Conservation (phyloP, 1,140 invertebrate genomes). For the Drosophila pandora region DNA sequence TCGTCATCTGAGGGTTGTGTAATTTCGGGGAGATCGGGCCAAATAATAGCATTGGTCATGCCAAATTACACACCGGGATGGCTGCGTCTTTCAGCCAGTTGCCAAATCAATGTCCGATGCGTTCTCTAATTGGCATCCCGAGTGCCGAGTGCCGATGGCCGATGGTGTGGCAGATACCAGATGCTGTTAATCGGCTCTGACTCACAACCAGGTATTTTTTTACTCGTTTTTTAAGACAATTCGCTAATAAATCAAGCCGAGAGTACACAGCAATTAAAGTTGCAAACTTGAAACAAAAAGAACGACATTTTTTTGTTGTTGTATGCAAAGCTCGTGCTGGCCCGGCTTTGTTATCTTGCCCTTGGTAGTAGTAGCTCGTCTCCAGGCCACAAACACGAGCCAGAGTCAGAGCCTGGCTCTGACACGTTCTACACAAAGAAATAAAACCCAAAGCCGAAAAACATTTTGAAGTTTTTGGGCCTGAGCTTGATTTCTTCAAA, state of each 20-base stretch:
- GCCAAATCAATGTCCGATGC: conserved; percentile 62
- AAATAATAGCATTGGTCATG: conserved; percentile 77
- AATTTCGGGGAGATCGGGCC: conserved; percentile 49
- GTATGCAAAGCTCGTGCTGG: conserved; percentile 62
- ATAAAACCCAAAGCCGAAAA: conserved; percentile 28
- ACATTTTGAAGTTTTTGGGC: conserved; percentile 78
- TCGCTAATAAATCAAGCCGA: conserved; percentile 77
- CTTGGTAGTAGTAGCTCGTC: conserved; percentile 58
- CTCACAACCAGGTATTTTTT: conserved; percentile 1
- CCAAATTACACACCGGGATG: conserved; percentile 60
- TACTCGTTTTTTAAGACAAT: conserved; percentile 61
- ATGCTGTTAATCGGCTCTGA: conserved; percentile 52
- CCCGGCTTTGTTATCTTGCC: conserved; percentile 45
- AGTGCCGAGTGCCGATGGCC: conserved; percentile 29
- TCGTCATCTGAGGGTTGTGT: conserved; percentile 45
- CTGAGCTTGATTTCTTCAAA: conserved; percentile 76
- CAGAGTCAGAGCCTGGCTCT: conserved; percentile 38
- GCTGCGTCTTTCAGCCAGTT: conserved; percentile 29
- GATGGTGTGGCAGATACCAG: conserved; percentile 74
- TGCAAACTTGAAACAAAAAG: conserved; percentile 70
- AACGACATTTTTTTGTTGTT: conserved; percentile 56
- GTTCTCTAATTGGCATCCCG: conserved; percentile 62
- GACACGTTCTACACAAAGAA: conserved; percentile 74
- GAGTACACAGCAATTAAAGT: conserved; percentile 83
- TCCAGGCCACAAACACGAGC: conserved; percentile 46